Percentiles rank a stretch among this genome's conserved stretches.
phyloP scores from a whole-genome alignment of 2,888 invertebrate genomes.

The Cephus pulcher region DNA sequence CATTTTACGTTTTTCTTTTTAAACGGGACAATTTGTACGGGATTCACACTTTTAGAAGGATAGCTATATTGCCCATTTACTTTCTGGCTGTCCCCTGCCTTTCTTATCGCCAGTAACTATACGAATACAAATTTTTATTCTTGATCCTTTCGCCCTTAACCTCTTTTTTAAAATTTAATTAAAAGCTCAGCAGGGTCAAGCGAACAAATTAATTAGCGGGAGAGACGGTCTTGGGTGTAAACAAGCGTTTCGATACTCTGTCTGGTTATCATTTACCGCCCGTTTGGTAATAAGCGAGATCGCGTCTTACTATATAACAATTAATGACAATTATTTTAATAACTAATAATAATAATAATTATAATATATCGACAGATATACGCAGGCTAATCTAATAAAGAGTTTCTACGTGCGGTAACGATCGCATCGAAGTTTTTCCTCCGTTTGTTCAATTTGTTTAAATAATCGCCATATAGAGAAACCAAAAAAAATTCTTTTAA shows the following conservation, averaged over 20 bases:
- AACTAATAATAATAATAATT: constrained; percentile 43
- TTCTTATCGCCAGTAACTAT: not conserved
- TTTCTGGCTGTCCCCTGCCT: not conserved
- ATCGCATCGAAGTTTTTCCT: not conserved
- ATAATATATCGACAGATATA: constrained; percentile 40
- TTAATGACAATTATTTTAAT: constrained; percentile 39
- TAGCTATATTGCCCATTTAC: not conserved
- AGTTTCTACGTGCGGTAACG: constrained; percentile 20
- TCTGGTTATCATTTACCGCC: not conserved
- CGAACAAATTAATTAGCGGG: not conserved
- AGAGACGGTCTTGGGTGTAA: not conserved
- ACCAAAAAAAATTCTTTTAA: not conserved
- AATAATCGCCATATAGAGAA: not conserved
- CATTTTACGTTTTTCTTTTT: not conserved
- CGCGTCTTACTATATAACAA: constrained; percentile 37
- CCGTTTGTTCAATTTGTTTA: not conserved
- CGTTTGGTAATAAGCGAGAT: constrained; percentile 40
- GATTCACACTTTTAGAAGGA: not conserved
- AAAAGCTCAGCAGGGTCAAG: not conserved
- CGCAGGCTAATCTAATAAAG: constrained; percentile 18
- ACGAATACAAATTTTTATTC: not conserved
- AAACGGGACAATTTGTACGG: not conserved
- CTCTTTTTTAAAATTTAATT: not conserved
- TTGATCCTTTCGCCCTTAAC: not conserved
- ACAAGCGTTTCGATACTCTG: not conserved